Evolutionary conservation across 2,888 invertebrate genomes (phyloP), one percentile per base, ranked within the genome.

Genomic region (Diloba caeruleocephala): DNA sequence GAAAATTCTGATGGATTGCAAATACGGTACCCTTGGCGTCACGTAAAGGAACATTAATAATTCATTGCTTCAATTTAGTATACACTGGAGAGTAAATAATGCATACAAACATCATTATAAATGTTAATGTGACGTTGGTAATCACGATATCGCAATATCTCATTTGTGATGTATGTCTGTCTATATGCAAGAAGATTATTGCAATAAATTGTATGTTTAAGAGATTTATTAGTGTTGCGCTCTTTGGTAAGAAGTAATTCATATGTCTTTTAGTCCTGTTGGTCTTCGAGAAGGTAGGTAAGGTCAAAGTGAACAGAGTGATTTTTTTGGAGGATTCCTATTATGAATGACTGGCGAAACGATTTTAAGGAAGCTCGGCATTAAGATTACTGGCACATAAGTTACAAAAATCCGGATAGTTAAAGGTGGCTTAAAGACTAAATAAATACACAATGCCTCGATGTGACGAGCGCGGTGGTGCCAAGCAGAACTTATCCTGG

Each of bases 31-130:
- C 54, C 36, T 45, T 54, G 44, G 17, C 51, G 54, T 28, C 29
- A 51, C n/a, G 31, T 38, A 58, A n/a, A 61, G 50, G 37, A 32
- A 52, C 67, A 81, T 82, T 76, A 81, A 80, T 83, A 79, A 83
- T 84, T 81, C 79, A 83, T 71, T 63, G 70, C 56, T 57, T 70
- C 74, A 73, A 78, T 76, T 75, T 60, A 60, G 60, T 62, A 57
- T 56, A 67, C 46, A 46, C 33, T 46, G 43, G 51, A 56, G 59
- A 55, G 57, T 71, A 69, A 73, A 73, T 71, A 71, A 67, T 69
- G 60, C n/a, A n/a, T 45, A 37, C 56, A 62, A 61, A 64, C 55
- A 48, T 72, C 66, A 72, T 76, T 76, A 74, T 50, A 28, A 54
- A 78, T 76, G 76, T 34, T 76, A 76, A 78, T 76, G 54, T 56